A percentile compares a stretch with the other conserved stretches of the same genome.
These are phyloP conservation scores for Phasianus colchicus DNA, from an alignment of 2,113 vertebrate species.

Conservation along the genomic window DNA sequence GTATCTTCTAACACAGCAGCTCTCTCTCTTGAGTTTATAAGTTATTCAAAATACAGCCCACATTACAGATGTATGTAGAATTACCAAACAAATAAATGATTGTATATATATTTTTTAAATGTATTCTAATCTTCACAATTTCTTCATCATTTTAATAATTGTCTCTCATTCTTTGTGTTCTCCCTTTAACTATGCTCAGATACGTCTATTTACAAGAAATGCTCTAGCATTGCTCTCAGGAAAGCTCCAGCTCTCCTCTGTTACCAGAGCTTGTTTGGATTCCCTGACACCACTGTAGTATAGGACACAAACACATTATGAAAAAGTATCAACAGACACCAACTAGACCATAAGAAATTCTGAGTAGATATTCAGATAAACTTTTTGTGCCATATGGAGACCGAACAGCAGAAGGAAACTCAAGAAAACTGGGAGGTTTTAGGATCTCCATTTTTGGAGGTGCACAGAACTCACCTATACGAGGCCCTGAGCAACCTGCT, in stretches of 20 bases:
- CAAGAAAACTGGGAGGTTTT: background rate
- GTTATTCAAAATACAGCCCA: background rate
- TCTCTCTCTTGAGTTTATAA: background rate
- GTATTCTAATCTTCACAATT: background rate
- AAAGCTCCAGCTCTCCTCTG: background rate
- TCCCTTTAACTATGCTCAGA: background rate
- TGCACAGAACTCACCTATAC: background rate
- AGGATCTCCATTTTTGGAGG: background rate
- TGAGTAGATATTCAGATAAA: background rate
- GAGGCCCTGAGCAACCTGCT: background rate
- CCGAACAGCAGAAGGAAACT: background rate
- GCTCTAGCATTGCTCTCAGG: background rate
- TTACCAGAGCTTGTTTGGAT: background rate
- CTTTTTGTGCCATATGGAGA: background rate
- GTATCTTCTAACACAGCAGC: background rate
- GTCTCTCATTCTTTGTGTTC: rapidly evolving
- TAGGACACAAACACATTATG: background rate
- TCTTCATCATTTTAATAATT: background rate
- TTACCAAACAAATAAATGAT: background rate
- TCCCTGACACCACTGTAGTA: background rate
- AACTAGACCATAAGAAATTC: background rate
- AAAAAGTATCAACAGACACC: background rate
- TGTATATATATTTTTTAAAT: background rate
- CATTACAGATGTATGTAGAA: background rate
- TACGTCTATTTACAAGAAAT: rapidly evolving